phyloP scores from a whole-genome alignment of 2,113 vertebrate genomes.

The Paracanthobrama guichenoti region DNA sequence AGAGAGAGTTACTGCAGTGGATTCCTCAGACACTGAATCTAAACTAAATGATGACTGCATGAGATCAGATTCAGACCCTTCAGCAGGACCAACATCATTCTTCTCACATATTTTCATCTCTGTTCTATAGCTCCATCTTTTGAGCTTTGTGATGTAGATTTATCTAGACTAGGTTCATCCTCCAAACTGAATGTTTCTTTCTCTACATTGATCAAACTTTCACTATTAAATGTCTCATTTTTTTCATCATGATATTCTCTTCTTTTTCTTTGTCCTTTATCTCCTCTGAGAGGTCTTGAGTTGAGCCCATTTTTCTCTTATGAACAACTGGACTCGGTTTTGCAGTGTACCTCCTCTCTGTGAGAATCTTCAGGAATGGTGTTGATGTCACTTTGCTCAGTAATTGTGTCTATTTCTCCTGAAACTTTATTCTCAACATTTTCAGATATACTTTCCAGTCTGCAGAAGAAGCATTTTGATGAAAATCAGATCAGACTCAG shows the following conservation, averaged over 20 bases:
- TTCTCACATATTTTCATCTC: neutral
- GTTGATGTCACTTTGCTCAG: neutral
- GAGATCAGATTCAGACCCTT: neutral
- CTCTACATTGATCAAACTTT: neutral
- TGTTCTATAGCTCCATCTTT: neutral
- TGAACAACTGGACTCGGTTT: neutral
- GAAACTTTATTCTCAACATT: neutral
- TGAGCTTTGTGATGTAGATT: no score
- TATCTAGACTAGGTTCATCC: no score
- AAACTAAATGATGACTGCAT: neutral
- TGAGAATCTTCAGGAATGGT: neutral
- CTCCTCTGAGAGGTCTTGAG: neutral
- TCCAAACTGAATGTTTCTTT: neutral
- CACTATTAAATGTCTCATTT: neutral
- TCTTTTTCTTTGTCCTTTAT: neutral
- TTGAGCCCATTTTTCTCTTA: conserved; percentile 8
- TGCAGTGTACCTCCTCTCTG: neutral
- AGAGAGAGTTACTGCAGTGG: neutral
- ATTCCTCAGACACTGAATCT: neutral
- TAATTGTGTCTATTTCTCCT: neutral
- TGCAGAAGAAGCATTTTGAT: neutral
- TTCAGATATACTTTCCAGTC: neutral
- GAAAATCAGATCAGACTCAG: neutral
- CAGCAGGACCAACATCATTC: neutral
- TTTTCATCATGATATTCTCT: neutral